Base-by-base conservation (phyloP, 2,797 vertebrate genomes). In the Heliangelus exortis region DNA sequence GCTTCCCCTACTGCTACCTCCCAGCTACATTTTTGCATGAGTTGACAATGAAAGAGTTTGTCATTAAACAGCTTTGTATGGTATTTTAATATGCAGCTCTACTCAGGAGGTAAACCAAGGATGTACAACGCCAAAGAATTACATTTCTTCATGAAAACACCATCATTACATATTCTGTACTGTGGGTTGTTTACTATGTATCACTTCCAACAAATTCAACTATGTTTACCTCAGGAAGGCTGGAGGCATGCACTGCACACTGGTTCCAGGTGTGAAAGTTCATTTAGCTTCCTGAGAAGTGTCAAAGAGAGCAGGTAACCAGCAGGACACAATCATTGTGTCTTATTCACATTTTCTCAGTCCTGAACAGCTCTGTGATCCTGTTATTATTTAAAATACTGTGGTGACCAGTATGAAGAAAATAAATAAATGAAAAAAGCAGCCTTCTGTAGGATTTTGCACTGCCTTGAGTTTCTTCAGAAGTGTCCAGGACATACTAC, bases 121-220 rank as follows among this genome's bases (percentile, higher is more conserved):
- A 17, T 50, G 47, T 22, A 55, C 6, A 62, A 18, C 62, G 39
- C 6, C 55, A 59, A 45, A 31, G 6, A 66, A 59, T 15, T n/a
- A 6, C 23, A 43, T 1, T 66, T 19, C 10, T 87, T 69, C 33
- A 54, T 39, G 47, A 65, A 45, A 31, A 54, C 18, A 76, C 2
- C 5, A 41, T 43, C n/a, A 47, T 2, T 0, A 0, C 75, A 19
- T 29, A 36, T 34, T 55, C 19, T 72, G 26, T 34, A 33, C 9
- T 4, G 4, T 36, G 18, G 21, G 4, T 6, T 54, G 14, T 39
- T 10, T 28, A 13, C 15, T 43, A 53, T 41, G 26, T 8, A 21
- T 0, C 5, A 3, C 9, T 94, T 76, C 45, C 31, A 36, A 25
- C 15, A 3, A 76, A 58, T 63, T 75, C 34, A 36, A 82, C 22